Evolutionary conservation across 2,888 invertebrate genomes (phyloP).

Genomic region (Philonicus albiceps): DNA sequence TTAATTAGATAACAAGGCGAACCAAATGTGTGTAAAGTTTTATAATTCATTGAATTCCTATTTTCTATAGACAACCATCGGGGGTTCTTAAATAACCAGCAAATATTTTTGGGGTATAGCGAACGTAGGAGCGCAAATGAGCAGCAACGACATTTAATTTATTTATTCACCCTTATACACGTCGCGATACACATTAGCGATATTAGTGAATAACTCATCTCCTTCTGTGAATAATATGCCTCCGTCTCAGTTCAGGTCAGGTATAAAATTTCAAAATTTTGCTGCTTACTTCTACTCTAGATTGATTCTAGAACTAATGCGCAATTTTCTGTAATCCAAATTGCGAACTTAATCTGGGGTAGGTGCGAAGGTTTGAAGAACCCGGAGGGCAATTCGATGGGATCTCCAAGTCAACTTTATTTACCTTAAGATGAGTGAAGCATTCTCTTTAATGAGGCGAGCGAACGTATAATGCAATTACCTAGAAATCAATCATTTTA

Average conservation of each 20-base stretch:
- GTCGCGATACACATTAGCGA: neutral
- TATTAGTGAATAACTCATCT: neutral
- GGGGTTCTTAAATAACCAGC: neutral
- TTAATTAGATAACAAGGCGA: neutral
- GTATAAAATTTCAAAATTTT: neutral
- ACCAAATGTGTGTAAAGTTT: neutral
- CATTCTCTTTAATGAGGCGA: neutral
- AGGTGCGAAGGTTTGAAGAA: neutral
- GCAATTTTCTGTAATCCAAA: neutral
- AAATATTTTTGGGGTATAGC: neutral
- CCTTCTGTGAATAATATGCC: neutral
- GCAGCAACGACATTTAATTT: neutral
- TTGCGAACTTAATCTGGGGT: neutral
- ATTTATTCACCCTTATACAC: neutral
- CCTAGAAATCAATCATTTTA: constrained; percentile 58
- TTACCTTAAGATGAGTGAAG: neutral
- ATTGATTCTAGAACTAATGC: neutral
- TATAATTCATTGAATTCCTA: neutral
- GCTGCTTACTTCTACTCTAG: neutral
- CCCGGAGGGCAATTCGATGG: neutral
- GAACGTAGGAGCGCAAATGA: neutral
- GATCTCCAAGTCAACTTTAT: neutral
- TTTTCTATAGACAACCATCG: neutral
- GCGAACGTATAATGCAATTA: constrained; percentile 10
- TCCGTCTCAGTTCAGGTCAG: neutral